Percentiles rank a stretch among this genome's conserved stretches.
phyloP scores from a whole-genome alignment of 2,113 vertebrate genomes.

The Cynoglossus semilaevis region DNA sequence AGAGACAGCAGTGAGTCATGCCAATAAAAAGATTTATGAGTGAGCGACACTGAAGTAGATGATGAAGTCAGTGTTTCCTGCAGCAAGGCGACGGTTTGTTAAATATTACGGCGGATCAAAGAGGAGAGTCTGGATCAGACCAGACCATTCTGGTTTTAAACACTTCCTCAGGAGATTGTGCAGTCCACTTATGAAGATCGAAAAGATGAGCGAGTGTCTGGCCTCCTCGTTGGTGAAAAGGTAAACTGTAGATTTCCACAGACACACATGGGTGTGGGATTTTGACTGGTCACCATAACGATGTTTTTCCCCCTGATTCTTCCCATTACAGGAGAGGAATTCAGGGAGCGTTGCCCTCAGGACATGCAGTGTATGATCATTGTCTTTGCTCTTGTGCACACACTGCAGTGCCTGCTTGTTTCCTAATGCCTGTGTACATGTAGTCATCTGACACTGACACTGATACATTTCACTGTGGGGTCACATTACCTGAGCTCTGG shows the following conservation, averaged over 20 bases:
- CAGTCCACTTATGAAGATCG: conserved; percentile 39
- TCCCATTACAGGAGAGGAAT: conserved; percentile 29
- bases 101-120: conserved; percentile 42
- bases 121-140: conserved; percentile 2
- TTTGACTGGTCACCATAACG: conserved; percentile 38
- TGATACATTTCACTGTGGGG: conserved; percentile 48
- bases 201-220: conserved; percentile 32
- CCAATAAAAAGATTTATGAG: conserved; percentile 24
- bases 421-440: conserved; percentile 8
- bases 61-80: conserved; percentile 22
- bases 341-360: conserved; percentile 23
- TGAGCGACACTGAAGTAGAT: conserved; percentile 6
- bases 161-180: conserved; percentile 36
- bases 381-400: conserved; percentile 18
- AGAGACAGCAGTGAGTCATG: conserved; percentile 4
- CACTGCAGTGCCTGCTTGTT: conserved; percentile 1
- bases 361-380: conserved; percentile 18
- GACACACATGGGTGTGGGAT: no score
- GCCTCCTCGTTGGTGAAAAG: conserved; percentile 2
- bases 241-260: conserved; percentile 10
- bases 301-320: background rate
- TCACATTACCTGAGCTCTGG: conserved; percentile 48
- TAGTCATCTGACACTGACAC: conserved; percentile 54
- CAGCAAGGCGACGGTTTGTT: conserved; percentile 20
- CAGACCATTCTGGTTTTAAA: conserved; percentile 26